Conservation (phyloP, 2,888 invertebrate genomes). For the Callinectes sapidus region DNA sequence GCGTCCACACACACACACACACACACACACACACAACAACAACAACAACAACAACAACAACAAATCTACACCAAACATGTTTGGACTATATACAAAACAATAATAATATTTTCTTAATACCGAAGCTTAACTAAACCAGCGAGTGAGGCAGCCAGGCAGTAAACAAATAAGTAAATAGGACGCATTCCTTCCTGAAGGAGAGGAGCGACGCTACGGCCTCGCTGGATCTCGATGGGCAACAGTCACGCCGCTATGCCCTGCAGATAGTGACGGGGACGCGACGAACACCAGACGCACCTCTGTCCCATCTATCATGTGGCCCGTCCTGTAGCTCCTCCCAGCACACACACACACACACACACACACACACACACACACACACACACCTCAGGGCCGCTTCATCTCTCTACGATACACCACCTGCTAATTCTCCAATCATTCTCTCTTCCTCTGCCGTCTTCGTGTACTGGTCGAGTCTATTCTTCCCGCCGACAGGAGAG, state of each 20-base stretch:
- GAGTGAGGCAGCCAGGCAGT: neutral
- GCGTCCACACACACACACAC: neutral
- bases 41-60: neutral
- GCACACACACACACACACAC: neutral
- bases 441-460: neutral
- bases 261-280: neutral
- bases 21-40: conserved; percentile 17
- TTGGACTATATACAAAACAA: neutral
- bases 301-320: conserved; percentile 20
- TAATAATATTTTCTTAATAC: neutral
- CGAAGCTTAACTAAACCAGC: neutral
- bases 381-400: neutral
- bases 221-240: neutral
- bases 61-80: neutral
- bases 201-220: neutral
- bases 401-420: neutral
- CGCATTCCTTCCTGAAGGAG: neutral
- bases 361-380: neutral
- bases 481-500: neutral
- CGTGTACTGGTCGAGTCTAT: conserved; percentile 4
- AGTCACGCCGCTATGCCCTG: neutral
- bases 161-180: neutral
- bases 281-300: conserved; percentile 21
- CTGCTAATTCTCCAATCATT: neutral
- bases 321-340: neutral